phyloP scores from a whole-genome alignment of 1,140 invertebrate species.

The Agrypnia vestita region DNA sequence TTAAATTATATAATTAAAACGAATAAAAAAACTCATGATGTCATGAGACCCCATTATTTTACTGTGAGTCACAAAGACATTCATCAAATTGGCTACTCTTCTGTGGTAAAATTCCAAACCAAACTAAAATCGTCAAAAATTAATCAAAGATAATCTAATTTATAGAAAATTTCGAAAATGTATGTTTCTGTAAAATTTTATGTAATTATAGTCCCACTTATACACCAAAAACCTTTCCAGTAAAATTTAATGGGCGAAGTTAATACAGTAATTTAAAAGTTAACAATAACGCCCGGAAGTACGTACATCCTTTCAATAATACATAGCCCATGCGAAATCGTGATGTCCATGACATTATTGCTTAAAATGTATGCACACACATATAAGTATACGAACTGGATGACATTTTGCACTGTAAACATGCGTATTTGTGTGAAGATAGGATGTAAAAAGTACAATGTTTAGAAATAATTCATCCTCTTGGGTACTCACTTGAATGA shows the following conservation, averaged over 20 bases:
- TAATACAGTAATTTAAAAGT: not conserved
- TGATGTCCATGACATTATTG: constrained; percentile 36
- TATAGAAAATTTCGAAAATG: no score
- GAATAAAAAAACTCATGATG: no score
- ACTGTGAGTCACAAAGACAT: no score
- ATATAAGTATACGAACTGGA: constrained; percentile 1
- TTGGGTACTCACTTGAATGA: constrained; percentile 41
- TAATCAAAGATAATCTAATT: no score
- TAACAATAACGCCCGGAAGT: constrained; percentile 32
- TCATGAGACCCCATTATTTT: not conserved
- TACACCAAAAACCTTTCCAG: no score
- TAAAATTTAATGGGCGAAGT: no score
- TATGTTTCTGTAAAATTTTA: no score
- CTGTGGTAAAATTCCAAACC: no score
- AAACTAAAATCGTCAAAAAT: no score
- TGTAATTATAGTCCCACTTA: no score
- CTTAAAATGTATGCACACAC: constrained; percentile 26
- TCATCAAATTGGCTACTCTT: no score
- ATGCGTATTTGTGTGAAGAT: constrained; percentile 15
- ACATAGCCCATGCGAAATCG: constrained; percentile 12
- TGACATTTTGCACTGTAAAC: constrained; percentile 31
- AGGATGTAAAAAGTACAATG: not conserved
- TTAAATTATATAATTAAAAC: not conserved
- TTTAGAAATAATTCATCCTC: constrained; percentile 9
- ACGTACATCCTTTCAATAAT: constrained; percentile 30